Evolutionary conservation across 2,888 invertebrate genomes (phyloP).

Genomic region (Syrista parreyssii): DNA sequence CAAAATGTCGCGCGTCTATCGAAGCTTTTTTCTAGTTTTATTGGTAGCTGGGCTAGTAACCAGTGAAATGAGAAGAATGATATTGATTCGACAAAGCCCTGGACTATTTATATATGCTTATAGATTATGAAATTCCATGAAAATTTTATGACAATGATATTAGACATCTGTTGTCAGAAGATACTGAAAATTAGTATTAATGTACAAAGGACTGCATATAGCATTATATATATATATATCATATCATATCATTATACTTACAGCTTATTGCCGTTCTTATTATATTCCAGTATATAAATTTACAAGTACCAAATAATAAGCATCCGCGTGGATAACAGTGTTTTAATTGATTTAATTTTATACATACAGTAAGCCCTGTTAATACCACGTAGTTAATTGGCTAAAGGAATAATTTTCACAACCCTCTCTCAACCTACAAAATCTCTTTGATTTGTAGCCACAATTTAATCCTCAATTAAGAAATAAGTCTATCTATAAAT

Average conservation of each 20-base stretch:
- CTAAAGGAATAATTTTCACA: neutral
- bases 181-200: too few relatives aligned
- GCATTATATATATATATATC: too few relatives aligned
- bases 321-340: neutral
- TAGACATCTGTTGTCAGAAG: too few relatives aligned
- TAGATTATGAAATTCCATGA: neutral
- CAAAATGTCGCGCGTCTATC: neutral
- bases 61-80: neutral
- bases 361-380: slow-evolving; percentile 19
- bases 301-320: too few relatives aligned
- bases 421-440: neutral
- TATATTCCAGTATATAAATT: too few relatives aligned
- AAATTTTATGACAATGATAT: neutral
- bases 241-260: too few relatives aligned
- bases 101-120: neutral
- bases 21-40: neutral
- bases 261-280: too few relatives aligned
- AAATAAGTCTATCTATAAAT: neutral
- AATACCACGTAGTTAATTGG: neutral
- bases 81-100: neutral
- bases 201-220: too few relatives aligned
- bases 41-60: neutral
- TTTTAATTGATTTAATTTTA: slow-evolving; percentile 28
- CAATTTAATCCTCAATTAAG: too few relatives aligned
- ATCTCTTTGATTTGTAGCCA: neutral